Percentiles rank a stretch among this genome's conserved stretches.
Conservation (phyloP, 2,797 vertebrate genomes). For the Agapornis canus region DNA sequence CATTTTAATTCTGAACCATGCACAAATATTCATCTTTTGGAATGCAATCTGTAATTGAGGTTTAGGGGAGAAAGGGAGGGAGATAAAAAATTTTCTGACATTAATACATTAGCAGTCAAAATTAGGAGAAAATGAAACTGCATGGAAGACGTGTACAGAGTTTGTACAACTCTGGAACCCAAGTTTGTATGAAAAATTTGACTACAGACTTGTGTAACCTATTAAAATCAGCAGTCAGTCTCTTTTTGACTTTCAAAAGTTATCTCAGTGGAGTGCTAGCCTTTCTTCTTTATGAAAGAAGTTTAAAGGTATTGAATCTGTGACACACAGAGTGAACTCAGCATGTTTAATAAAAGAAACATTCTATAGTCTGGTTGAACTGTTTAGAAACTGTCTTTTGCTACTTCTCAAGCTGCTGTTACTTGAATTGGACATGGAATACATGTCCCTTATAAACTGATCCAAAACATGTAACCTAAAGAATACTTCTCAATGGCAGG, state of each 20-base stretch:
- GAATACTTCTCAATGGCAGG: conserved; percentile 23
- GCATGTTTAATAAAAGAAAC: neutral
- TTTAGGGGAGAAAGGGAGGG: conserved; percentile 11
- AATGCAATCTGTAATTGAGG: conserved; percentile 67
- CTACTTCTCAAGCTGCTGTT: conserved; percentile 1
- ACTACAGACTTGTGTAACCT: neutral
- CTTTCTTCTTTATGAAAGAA: neutral
- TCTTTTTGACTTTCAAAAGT: neutral
- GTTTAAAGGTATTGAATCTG: neutral
- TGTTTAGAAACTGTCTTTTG: conserved; percentile 13
- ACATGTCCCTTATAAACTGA: neutral
- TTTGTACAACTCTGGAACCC: neutral
- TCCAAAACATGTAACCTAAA: conserved; percentile 32
- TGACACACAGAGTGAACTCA: neutral
- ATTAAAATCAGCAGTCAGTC: neutral
- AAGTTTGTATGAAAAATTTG: neutral
- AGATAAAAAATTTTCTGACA: conserved; percentile 10
- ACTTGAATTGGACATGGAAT: conserved; percentile 38
- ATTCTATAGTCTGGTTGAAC: neutral
- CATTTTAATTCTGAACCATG: conserved; percentile 69
- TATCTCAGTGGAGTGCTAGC: neutral
- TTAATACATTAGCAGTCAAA: conserved; percentile 49
- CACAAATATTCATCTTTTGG: conserved; percentile 66
- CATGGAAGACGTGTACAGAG: neutral
- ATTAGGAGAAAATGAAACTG: conserved; percentile 30